A percentile compares a stretch with the other conserved stretches of the same genome.
Evolutionary conservation across 1,140 invertebrate genomes (phyloP).

Genomic region (Heliconius himera): DNA sequence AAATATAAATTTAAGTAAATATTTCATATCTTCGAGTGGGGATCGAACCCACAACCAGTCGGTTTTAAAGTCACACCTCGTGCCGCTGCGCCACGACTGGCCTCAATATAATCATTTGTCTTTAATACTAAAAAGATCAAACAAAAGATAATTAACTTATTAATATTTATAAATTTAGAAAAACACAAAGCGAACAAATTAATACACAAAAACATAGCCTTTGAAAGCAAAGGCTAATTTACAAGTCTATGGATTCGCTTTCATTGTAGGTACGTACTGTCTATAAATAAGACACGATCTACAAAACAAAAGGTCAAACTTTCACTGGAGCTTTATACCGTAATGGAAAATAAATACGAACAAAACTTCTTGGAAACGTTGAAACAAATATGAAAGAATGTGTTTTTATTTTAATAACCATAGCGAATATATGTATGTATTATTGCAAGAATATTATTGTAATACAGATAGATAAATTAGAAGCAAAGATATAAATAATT

Average conservation of each 20-base stretch:
- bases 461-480: no score
- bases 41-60: no score
- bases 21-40: no score
- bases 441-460: no score
- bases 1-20: no score
- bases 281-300: slow-evolving; percentile 34
- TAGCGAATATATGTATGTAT: no score
- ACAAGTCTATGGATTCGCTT: slow-evolving; percentile 30
- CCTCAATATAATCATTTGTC: background rate
- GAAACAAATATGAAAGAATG: background rate
- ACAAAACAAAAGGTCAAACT: slow-evolving; percentile 42
- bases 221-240: slow-evolving; percentile 19
- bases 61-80: no score
- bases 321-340: slow-evolving; percentile 34
- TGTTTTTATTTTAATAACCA: no score
- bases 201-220: slow-evolving; percentile 6
- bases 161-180: background rate
- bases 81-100: no score
- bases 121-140: background rate
- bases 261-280: slow-evolving; percentile 24
- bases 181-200: background rate
- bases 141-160: background rate
- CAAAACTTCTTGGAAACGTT: background rate
- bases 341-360: slow-evolving; percentile 37
- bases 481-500: no score